Conservation (phyloP, 2,113 vertebrate species). For the Thinocorus orbignyianus region DNA sequence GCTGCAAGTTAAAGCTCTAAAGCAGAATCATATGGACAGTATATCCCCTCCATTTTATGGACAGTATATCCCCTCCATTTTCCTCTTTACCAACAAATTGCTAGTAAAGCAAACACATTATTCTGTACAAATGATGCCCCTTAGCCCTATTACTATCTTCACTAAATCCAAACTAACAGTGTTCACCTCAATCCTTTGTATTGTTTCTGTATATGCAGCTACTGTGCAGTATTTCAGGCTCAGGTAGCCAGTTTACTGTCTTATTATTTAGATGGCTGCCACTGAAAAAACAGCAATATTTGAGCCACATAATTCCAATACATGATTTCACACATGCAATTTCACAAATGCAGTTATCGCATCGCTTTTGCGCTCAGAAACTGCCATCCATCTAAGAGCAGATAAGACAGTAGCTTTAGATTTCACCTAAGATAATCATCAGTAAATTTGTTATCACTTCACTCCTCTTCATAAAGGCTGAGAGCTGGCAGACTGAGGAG, state of each 20-base stretch:
- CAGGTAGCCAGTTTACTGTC: not conserved
- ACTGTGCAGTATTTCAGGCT: not conserved
- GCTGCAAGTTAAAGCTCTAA: not conserved
- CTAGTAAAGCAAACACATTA: not conserved
- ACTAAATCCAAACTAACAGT: not conserved
- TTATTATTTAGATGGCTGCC: not conserved
- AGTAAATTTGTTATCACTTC: conserved; percentile 17
- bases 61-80: not conserved
- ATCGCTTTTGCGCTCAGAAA: not conserved
- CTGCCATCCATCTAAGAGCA: not conserved
- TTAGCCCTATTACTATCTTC: not conserved
- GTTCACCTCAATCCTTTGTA: not conserved
- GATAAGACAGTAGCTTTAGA: conserved; percentile 39
- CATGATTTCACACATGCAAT: not conserved
- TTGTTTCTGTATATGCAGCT: not conserved
- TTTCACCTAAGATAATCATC: conserved; percentile 25
- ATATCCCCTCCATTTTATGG: fast-evolving
- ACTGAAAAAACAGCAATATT: not conserved
- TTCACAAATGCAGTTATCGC: not conserved
- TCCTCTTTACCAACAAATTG: not conserved
- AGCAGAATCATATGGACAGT: fast-evolving
- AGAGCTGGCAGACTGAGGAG: not conserved
- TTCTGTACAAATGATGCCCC: not conserved
- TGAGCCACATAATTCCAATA: not conserved
- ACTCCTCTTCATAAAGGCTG: not conserved